phyloP scores from a whole-genome alignment of 2,797 vertebrate genomes.

The Columba guinea region DNA sequence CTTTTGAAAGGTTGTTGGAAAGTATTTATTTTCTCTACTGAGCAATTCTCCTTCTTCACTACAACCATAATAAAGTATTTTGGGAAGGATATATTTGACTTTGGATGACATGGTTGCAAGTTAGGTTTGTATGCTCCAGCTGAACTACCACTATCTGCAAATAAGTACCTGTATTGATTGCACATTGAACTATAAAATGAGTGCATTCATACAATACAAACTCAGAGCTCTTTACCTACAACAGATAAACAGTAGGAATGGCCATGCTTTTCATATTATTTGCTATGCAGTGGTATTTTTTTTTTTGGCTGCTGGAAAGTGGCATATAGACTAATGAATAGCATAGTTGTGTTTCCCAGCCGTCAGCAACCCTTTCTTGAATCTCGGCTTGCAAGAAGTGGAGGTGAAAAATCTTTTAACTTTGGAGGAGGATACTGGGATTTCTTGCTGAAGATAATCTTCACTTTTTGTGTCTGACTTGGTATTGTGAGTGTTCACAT shows the following conservation, averaged over 20 bases:
- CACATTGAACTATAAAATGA: not conserved
- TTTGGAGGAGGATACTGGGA: not conserved
- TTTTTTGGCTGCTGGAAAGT: not conserved
- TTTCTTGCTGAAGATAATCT: not conserved
- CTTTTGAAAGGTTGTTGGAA: not conserved
- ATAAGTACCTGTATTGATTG: not conserved
- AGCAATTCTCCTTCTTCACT: not conserved
- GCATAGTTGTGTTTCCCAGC: not conserved
- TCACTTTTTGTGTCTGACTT: not conserved
- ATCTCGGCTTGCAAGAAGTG: not conserved
- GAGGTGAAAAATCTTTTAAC: not conserved
- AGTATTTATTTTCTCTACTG: not conserved
- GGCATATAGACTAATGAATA: not conserved
- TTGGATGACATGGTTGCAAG: not conserved
- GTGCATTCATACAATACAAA: not conserved
- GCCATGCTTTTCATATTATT: not conserved
- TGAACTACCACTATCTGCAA: not conserved
- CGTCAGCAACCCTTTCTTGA: not conserved
- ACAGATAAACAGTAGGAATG: not conserved
- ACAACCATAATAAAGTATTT: not conserved
- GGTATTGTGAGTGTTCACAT: accelerated
- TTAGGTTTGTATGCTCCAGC: not conserved
- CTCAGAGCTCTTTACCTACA: not conserved
- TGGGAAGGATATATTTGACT: not conserved
- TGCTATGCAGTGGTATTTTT: not conserved